These are phyloP conservation scores for Tyto alba DNA, from an alignment of 2,113 vertebrate genomes.

Conservation along the genomic window DNA sequence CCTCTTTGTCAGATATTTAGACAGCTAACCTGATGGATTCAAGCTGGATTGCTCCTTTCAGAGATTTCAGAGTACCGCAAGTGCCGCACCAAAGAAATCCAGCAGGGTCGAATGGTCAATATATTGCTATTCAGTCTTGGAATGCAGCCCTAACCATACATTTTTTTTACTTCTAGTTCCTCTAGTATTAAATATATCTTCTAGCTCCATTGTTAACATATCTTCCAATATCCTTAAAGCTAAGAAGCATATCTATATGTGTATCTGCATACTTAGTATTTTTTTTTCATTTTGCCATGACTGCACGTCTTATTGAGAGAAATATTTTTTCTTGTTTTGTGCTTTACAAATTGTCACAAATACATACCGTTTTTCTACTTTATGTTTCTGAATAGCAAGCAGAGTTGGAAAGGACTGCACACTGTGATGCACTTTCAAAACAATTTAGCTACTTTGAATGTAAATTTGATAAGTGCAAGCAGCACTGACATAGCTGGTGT, in stretches of 20 bases:
- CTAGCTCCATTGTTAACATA: background rate
- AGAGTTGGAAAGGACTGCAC: slow-evolving; percentile 21
- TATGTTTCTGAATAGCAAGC: slow-evolving; percentile 37
- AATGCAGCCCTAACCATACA: background rate
- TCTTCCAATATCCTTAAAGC: background rate
- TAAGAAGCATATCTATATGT: background rate
- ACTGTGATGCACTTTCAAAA: slow-evolving; percentile 58
- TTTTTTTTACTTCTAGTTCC: background rate
- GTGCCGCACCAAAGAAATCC: background rate
- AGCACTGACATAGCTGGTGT: background rate
- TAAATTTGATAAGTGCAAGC: slow-evolving; percentile 53
- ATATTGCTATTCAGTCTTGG: background rate
- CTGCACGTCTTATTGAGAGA: background rate
- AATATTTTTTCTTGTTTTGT: background rate
- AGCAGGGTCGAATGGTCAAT: background rate
- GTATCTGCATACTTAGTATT: background rate
- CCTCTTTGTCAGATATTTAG: background rate
- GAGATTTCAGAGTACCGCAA: background rate
- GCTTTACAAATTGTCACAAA: slow-evolving; percentile 32
- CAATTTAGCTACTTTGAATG: slow-evolving; percentile 61
- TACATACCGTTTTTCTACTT: background rate
- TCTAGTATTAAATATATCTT: background rate
- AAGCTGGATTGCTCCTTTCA: background rate
- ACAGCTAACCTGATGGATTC: background rate
- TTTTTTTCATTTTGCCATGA: background rate